phyloP scores from a whole-genome alignment of 2,113 vertebrate genomes.

The Silurus asotus region DNA sequence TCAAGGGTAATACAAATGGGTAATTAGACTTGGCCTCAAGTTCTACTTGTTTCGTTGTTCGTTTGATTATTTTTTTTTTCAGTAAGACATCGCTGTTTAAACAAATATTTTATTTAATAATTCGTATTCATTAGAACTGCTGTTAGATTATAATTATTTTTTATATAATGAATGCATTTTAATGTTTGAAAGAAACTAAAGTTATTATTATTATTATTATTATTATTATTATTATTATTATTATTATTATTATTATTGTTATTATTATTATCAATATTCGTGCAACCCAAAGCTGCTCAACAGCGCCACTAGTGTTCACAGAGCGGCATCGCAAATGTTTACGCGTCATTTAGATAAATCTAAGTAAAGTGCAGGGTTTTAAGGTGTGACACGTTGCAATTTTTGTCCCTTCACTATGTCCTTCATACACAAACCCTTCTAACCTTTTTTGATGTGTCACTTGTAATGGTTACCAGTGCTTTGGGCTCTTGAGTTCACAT shows the following conservation, averaged over 20 bases:
- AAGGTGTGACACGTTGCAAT: neutral
- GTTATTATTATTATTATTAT: neutral
- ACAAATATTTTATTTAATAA: no score
- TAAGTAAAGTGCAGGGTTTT: no score
- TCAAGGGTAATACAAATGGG: neutral
- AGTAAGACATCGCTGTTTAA: no score
- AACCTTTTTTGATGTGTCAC: no score
- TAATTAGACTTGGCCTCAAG: neutral
- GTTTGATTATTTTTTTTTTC: neutral
- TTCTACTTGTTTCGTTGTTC: neutral
- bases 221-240: neutral
- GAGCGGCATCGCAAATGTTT: neutral
- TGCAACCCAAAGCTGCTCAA: neutral
- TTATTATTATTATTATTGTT: neutral
- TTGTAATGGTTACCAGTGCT: no score
- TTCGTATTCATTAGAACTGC: no score
- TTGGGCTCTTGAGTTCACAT: neutral
- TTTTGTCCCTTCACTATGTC: no score
- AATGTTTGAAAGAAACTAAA: no score
- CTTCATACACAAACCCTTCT: neutral
- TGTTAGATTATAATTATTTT: no score
- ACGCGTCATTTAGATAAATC: neutral
- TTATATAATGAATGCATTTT: no score
- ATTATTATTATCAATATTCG: neutral
- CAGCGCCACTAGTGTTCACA: constrained; percentile 12